Evolutionary conservation across 2,797 vertebrate species (phyloP), one percentile per base, ranked within the genome.

Genomic region (Karalla daura): DNA sequence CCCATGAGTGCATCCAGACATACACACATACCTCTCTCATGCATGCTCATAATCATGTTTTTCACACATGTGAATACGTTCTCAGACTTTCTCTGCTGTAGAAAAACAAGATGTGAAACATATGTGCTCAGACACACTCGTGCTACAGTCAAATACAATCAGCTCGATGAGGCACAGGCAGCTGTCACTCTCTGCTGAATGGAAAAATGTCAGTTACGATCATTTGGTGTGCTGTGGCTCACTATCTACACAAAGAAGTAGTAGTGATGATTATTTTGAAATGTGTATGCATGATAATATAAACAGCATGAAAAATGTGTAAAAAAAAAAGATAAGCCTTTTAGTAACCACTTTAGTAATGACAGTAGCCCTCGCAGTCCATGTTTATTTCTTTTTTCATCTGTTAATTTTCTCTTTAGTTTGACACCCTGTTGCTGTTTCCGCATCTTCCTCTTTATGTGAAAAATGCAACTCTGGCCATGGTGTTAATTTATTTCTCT

Each of bases 141-240:
- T 24, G 32, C 41, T 53, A 43, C 44, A 35, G 52, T 76, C 63
- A 72, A 51, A 78, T 52, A 27, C 55, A 58, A 53, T 67, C 54
- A 68, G 20, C 53, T 25, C n/a, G 18, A 67, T 45, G 50, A 47
- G 61, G 55, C 63, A 81, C 73, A 86, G 67, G 69, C 85, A 86
- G 85, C 88, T 92, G 90, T 86, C 88, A 83, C 74, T 80, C 45
- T 84, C 43, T 63, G 73, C 86, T 71, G 72, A 62, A 68, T 67
- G n/a, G 73, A 52, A 76, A 84, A 86, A 81, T 74, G 45, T 70
- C 61, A 60, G 67, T 66, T 80, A 75, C 74, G 45, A 80, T 78
- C 67, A 79, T 87, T 67, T 65, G 21, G 77, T 78, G 65, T 76
- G 54, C n/a, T n/a, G n/a, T n/a, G n/a, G n/a, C n/a, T 63, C 32